Evolutionary conservation across 2,113 vertebrate species (phyloP).

Genomic region (Megatriorchis doriae): DNA sequence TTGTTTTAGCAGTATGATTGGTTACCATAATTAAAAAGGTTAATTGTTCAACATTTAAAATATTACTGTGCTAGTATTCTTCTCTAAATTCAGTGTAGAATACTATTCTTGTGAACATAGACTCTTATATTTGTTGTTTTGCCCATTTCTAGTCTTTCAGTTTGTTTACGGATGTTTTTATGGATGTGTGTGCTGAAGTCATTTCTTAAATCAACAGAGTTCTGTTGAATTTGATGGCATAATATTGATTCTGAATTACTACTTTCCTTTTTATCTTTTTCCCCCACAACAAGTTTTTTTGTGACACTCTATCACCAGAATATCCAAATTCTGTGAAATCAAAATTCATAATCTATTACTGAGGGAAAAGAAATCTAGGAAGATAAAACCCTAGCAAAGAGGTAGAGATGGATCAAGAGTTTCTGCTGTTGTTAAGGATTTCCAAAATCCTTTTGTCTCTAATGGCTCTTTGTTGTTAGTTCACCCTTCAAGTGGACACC

Average conservation of each 20-base stretch:
- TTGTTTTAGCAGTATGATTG: background rate
- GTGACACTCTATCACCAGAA: background rate
- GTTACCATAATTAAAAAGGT: background rate
- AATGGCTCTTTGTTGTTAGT: background rate
- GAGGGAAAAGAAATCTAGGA: background rate
- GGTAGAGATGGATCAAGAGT: background rate
- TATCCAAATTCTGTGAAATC: background rate
- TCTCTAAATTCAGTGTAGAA: background rate
- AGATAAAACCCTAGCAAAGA: background rate
- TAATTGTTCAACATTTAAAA: background rate
- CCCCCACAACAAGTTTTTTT: background rate
- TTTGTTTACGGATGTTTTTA: background rate
- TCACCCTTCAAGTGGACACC: background rate
- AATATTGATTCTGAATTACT: background rate
- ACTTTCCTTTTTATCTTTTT: background rate
- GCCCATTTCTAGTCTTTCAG: background rate
- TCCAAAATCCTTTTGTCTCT: background rate
- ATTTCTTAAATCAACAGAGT: background rate
- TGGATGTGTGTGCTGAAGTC: background rate
- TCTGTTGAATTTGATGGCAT: background rate
- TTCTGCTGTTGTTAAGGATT: background rate
- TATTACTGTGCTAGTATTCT: background rate
- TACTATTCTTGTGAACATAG: background rate
- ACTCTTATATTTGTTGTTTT: background rate
- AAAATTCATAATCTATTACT: background rate